Percentiles rank a stretch among this genome's conserved stretches.
Conservation (phyloP, 2,797 vertebrate species). For the Rhynchonycteris naso region DNA sequence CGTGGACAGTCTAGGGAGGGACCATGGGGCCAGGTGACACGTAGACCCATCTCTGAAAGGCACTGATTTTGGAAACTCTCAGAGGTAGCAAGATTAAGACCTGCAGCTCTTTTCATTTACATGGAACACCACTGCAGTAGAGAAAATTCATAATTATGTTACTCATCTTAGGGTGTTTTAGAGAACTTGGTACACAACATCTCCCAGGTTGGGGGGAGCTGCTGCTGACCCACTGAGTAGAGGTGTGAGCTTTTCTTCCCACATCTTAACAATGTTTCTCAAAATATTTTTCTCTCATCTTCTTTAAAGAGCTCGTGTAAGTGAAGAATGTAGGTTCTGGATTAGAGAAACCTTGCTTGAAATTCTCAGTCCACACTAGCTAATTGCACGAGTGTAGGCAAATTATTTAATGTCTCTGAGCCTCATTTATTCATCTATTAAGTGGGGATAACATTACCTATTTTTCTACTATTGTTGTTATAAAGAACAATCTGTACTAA, state of each 20-base stretch:
- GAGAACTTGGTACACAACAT: neutral
- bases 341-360: neutral
- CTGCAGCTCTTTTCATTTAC: neutral
- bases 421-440: neutral
- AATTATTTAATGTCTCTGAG: neutral
- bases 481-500: neutral
- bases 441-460: neutral
- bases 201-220: neutral
- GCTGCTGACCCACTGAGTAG: neutral
- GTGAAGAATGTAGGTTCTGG: neutral
- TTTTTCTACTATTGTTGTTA: neutral
- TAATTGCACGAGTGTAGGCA: neutral
- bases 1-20: neutral
- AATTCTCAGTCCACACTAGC: neutral
- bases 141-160: neutral
- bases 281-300: neutral
- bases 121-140: neutral
- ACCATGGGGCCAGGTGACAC: neutral
- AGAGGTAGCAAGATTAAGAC: neutral
- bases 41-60: neutral
- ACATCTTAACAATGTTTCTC: neutral
- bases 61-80: neutral
- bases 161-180: neutral
- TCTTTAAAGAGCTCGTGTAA: neutral
- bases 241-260: neutral